Percentiles rank a stretch among this genome's conserved stretches.
Conservation (phyloP, 2,113 vertebrate species). For the Columba janthina region DNA sequence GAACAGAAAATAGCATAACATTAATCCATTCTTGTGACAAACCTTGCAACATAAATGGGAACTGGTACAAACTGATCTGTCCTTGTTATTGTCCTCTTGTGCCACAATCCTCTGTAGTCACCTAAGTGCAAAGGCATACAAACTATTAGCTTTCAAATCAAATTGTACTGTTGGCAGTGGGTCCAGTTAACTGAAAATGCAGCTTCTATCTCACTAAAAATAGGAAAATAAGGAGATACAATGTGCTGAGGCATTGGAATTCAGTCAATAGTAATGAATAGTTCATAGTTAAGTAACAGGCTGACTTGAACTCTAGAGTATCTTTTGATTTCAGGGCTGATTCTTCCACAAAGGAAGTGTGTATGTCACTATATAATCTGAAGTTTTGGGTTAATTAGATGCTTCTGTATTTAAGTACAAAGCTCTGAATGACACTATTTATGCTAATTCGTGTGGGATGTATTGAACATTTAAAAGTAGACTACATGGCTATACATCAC, state of each 20-base stretch:
- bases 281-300: not conserved
- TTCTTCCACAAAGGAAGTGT: not conserved
- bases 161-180: not conserved
- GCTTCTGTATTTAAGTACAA: not conserved
- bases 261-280: not conserved
- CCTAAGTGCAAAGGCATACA: constrained; percentile 7
- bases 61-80: not conserved
- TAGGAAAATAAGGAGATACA: constrained; percentile 4
- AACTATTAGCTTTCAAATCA: constrained; percentile 30
- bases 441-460: constrained; percentile 28
- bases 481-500: not conserved
- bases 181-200: constrained; percentile 9
- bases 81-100: not conserved
- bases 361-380: not conserved
- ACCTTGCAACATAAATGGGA: constrained; percentile 22
- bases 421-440: not conserved
- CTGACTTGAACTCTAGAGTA: not conserved
- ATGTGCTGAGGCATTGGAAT: not conserved
- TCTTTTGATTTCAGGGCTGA: not conserved
- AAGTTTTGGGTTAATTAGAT: constrained; percentile 18
- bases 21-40: constrained; percentile 42
- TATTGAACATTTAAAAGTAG: constrained; percentile 37
- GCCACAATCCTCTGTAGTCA: not conserved
- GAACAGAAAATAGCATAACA: constrained; percentile 41
- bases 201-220: constrained; percentile 33